Evolutionary conservation across 1,140 invertebrate genomes (phyloP), one percentile per base, ranked within the genome.

Genomic region (Pseudomyrmex cubaensis): DNA sequence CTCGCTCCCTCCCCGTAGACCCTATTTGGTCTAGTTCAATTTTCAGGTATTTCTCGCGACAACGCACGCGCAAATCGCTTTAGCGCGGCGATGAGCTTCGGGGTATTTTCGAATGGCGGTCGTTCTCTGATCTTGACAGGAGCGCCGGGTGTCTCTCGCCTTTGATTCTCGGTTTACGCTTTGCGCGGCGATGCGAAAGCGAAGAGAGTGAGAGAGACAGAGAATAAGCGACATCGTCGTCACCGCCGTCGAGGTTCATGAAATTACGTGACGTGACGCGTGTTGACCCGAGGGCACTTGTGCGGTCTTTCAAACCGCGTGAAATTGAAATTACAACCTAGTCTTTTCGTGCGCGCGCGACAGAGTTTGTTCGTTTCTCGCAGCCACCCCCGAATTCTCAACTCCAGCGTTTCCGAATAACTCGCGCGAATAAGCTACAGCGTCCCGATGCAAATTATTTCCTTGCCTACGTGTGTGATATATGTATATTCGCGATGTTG

Each of bases 261-360:
- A 90, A 90, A 87, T 89, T 87, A 90, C 63, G 63, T 59, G 85
- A 22, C 82, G 54, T 80, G 89, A 82, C 80, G 85, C 85, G 86
- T 86, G 77, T 70, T 88, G 86, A 84, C 84, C 89, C 64, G 66
- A 61, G 84, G 87, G 89, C 86, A 78, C 80, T 86, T 77, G 35
- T 84, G 85, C 69, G 75, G 67, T 78, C 76, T 66, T 80, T 56
- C 50, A 57, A 77, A 22, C 76, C 52, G 84, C 83, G 84, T 91
- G 84, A 91, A 91, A 91, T 91, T 91, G 89, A 90, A 90, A 91
- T 91, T 86, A 89, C 90, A 88, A 87, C 76, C 85, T 63, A 48
- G 70, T 82, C 66, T 80, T 44, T n/a, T 56, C 50, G 35, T 2
- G 59, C 1, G 70, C 35, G 35, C 35, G 35, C 35, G 35, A 35